phyloP scores from a whole-genome alignment of 2,888 invertebrate genomes.

The Pterostichus madidus region DNA sequence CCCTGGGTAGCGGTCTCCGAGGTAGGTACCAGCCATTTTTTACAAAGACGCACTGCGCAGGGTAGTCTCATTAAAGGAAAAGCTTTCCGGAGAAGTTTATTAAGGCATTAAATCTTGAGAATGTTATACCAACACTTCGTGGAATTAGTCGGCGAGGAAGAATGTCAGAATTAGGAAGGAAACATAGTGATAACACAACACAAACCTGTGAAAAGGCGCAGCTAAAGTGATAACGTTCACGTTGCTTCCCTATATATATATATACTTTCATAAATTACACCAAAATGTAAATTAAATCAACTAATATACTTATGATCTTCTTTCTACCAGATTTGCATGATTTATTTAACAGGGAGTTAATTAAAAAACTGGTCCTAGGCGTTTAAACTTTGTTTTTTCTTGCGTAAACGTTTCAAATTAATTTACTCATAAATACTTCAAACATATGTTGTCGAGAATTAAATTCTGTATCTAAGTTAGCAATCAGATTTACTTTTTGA shows the following conservation, averaged over 20 bases:
- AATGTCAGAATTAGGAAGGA: slow-evolving; percentile 62
- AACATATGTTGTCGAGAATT: too few relatives aligned
- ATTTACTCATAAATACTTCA: too few relatives aligned
- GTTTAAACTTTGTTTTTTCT: too few relatives aligned
- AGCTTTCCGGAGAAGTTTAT: slow-evolving; percentile 61
- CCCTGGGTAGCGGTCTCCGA: background rate
- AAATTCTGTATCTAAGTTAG: too few relatives aligned
- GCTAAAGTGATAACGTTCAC: slow-evolving; percentile 22
- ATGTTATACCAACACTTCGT: slow-evolving; percentile 60
- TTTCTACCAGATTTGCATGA: background rate
- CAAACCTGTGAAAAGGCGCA: slow-evolving; percentile 12
- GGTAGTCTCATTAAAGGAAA: slow-evolving; percentile 62
- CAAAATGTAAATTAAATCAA: slow-evolving; percentile 34
- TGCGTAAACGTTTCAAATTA: too few relatives aligned
- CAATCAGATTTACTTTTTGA: too few relatives aligned
- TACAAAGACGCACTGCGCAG: background rate
- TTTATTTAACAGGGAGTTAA: too few relatives aligned
- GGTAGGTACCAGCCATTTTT: slow-evolving; percentile 12
- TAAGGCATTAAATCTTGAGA: slow-evolving; percentile 65
- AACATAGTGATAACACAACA: slow-evolving; percentile 43
- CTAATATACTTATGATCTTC: background rate
- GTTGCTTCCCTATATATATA: background rate
- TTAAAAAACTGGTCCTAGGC: too few relatives aligned
- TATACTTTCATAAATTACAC: slow-evolving; percentile 36
- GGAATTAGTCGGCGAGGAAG: slow-evolving; percentile 48